Evolutionary conservation across 2,888 invertebrate genomes (phyloP).

Genomic region (Cacoxenus indagator): DNA sequence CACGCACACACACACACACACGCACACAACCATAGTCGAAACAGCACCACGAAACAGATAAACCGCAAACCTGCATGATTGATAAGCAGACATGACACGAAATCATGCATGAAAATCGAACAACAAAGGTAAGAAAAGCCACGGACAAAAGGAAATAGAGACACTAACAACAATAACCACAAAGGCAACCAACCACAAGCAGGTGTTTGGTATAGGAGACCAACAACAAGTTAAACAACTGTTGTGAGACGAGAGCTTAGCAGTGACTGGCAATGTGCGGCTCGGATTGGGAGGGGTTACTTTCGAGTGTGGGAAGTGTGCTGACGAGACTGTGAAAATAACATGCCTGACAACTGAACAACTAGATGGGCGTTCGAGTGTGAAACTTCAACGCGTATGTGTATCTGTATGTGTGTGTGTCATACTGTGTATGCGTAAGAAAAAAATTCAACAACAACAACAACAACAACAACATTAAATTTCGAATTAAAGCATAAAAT

Average conservation of each 20-base stretch:
- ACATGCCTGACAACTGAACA: not conserved
- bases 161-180: not conserved
- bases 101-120: not conserved
- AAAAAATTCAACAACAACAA: not conserved
- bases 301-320: too few species aligned
- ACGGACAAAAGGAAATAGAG: not conserved
- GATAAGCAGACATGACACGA: slow-evolving; percentile 8
- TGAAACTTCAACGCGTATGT: not conserved
- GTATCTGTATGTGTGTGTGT: not conserved
- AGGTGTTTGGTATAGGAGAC: too few species aligned
- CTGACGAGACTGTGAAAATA: not conserved
- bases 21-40: not conserved
- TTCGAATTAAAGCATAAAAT: not conserved
- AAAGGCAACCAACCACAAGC: slow-evolving; percentile 4
- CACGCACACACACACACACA: not conserved
- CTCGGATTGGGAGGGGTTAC: too few species aligned
- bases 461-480: not conserved
- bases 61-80: not conserved
- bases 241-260: too few species aligned
- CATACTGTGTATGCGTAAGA: not conserved
- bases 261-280: too few species aligned
- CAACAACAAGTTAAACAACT: too few species aligned
- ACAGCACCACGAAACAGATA: not conserved
- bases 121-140: slow-evolving; percentile 1
- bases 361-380: not conserved